phyloP scores from a whole-genome alignment of 2,113 vertebrate genomes.

The Xerus inauris region DNA sequence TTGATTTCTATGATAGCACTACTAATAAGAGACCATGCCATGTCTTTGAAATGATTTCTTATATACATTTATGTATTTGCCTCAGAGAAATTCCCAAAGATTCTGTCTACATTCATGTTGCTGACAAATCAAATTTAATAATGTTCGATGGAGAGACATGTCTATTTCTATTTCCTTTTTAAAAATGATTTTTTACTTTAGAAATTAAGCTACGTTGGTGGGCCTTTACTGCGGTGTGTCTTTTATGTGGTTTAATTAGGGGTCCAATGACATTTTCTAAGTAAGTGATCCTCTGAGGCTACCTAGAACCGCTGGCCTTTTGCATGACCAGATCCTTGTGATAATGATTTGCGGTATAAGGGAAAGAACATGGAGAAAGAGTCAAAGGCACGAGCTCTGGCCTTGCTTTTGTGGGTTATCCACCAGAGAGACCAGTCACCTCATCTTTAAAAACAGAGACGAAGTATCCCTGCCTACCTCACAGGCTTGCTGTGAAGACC shows the following conservation, averaged over 20 bases:
- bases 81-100: not conserved
- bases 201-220: not conserved
- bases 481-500: not conserved
- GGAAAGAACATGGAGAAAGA: constrained; percentile 45
- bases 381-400: not conserved
- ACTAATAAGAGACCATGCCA: not conserved
- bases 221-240: not conserved
- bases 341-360: not conserved
- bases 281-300: not conserved
- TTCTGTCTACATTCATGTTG: not conserved
- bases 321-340: not conserved
- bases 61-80: not conserved
- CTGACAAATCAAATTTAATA: constrained; percentile 5
- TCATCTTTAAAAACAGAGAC: not conserved
- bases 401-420: not conserved
- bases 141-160: not conserved
- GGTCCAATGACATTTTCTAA: not conserved
- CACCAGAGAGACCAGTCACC: not conserved
- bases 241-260: constrained; percentile 5
- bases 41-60: not conserved
- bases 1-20: not conserved
- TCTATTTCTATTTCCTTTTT: not conserved
- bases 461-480: not conserved
- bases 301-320: not conserved
- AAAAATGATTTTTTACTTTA: not conserved